Conservation (phyloP, 2,888 invertebrate genomes). For the Rhimphoctona megacephalus region DNA sequence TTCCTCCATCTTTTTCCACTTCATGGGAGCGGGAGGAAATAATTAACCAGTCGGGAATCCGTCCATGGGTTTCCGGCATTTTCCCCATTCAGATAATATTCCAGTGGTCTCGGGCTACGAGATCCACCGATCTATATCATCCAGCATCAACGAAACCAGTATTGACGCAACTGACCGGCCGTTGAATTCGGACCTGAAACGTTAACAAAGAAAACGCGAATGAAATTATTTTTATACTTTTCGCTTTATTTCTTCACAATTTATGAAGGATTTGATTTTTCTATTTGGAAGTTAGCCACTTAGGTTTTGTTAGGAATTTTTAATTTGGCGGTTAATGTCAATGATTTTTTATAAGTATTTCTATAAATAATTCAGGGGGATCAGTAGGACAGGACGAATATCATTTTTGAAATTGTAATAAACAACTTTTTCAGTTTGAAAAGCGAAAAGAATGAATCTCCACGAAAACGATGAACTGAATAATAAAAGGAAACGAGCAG, state of each 20-base stretch:
- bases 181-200: conserved; percentile 64
- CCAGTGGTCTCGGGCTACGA: conserved; percentile 33
- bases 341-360: background rate
- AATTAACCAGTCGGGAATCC: conserved; percentile 61
- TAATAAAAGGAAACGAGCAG: background rate
- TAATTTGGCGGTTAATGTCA: background rate
- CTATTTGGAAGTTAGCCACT: background rate
- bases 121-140: conserved; percentile 35
- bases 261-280: background rate
- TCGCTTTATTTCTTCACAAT: background rate
- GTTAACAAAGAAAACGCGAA: conserved; percentile 6
- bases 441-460: too few species aligned
- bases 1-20: conserved; percentile 2
- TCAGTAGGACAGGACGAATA: background rate
- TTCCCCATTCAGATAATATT: conserved; percentile 31
- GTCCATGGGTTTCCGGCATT: conserved; percentile 64
- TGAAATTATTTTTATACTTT: background rate
- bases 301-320: background rate
- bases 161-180: conserved; percentile 67
- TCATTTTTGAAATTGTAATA: background rate
- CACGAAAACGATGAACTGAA: too few species aligned
- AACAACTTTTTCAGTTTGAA: background rate
- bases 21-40: conserved; percentile 30
- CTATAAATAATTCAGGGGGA: too few species aligned
- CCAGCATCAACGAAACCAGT: conserved; percentile 68